A percentile compares a stretch with the other conserved stretches of the same genome.
phyloP scores from a whole-genome alignment of 2,113 vertebrate genomes.

The human (Homo sapiens) region DNA sequence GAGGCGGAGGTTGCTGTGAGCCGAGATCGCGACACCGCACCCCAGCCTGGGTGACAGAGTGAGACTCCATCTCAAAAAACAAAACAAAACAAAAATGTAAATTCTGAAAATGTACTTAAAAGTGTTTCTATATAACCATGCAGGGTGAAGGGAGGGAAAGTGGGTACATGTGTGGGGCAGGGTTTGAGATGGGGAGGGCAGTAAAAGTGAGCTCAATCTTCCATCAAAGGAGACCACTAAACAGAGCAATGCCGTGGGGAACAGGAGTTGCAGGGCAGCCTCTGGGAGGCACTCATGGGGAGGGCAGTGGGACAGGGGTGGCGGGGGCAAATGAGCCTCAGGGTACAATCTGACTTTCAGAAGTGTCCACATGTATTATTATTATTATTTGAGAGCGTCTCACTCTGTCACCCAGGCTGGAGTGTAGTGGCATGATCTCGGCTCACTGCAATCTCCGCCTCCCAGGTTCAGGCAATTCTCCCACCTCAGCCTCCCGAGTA shows the following conservation, averaged over 20 bases:
- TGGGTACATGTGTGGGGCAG: rapidly evolving
- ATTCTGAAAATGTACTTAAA: neutral
- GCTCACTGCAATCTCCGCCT: too few species aligned
- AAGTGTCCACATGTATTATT: neutral
- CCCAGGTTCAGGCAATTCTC: too few species aligned
- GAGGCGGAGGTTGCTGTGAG: too few species aligned
- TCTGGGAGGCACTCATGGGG: too few species aligned
- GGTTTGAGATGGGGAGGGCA: too few species aligned
- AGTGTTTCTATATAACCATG: neutral
- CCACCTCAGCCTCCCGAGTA: too few species aligned
- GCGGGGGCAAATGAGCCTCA: neutral
- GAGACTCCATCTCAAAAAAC: too few species aligned
- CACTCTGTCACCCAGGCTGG: too few species aligned
- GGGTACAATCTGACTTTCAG: neutral
- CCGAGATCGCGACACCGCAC: too few species aligned
- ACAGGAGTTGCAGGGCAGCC: neutral
- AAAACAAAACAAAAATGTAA: neutral
- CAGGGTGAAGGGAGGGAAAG: neutral
- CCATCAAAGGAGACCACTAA: neutral
- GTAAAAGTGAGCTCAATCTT: neutral
- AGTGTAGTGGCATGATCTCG: rapidly evolving
- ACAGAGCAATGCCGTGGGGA: rapidly evolving
- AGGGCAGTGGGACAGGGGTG: too few species aligned
- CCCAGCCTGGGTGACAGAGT: too few species aligned
- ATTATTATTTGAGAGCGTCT: too few species aligned